Evolutionary conservation across 2,113 vertebrate genomes (phyloP).

Genomic region (Stercorarius parasiticus): DNA sequence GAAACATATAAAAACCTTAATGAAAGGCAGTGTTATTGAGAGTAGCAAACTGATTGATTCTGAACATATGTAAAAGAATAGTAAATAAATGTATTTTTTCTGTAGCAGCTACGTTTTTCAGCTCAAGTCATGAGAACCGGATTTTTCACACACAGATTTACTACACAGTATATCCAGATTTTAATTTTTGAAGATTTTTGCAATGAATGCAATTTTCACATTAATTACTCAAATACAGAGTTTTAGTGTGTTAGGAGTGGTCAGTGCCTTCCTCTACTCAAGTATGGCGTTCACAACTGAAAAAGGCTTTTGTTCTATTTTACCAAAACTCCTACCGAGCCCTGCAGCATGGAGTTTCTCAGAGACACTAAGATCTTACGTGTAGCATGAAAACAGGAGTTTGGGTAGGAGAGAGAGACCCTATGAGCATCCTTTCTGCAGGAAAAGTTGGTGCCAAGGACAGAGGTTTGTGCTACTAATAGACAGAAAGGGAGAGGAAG

Average conservation of each 20-base stretch:
- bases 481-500: neutral
- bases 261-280: neutral
- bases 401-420: neutral
- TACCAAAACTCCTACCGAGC: neutral
- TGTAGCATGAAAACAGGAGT: neutral
- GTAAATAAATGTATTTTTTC: neutral
- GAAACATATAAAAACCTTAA: neutral
- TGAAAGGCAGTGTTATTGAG: neutral
- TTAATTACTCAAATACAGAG: neutral
- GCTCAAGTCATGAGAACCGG: neutral
- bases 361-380: neutral
- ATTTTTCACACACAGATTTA: neutral
- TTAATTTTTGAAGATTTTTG: neutral
- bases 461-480: neutral
- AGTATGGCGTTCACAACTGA: neutral
- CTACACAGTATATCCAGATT: neutral
- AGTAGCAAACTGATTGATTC: neutral
- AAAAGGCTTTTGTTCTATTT: neutral
- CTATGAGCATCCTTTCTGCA: neutral
- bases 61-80: neutral
- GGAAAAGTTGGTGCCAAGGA: neutral
- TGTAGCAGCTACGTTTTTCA: neutral
- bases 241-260: neutral
- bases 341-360: neutral
- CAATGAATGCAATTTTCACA: neutral